phyloP scores from a whole-genome alignment of 2,888 invertebrate species.

The Graphium colonna region DNA sequence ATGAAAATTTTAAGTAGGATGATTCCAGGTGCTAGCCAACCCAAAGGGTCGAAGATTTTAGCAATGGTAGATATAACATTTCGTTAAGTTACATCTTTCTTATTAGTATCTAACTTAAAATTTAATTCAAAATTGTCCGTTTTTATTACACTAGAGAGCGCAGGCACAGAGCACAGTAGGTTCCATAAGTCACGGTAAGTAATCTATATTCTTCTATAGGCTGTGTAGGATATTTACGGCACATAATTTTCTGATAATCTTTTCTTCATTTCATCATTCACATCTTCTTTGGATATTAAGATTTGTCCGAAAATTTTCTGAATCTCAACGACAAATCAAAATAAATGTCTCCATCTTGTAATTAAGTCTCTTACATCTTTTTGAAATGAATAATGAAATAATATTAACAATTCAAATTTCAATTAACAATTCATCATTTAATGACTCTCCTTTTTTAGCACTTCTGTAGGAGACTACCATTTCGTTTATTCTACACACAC shows the following conservation, averaged over 20 bases:
- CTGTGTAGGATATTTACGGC: slow-evolving; percentile 15
- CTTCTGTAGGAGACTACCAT: slow-evolving; percentile 31
- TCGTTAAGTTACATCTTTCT: no score
- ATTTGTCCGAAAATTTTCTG: slow-evolving; percentile 28
- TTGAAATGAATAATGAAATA: no score
- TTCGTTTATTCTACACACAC: no score
- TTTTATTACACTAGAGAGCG: no score
- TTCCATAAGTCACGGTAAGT: no score
- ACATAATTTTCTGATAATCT: slow-evolving; percentile 27
- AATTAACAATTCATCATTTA: slow-evolving; percentile 24
- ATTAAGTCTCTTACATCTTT: no score
- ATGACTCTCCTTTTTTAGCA: slow-evolving; percentile 27
- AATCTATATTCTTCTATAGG: no score
- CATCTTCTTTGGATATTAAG: no score
- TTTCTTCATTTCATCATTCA: slow-evolving; percentile 18
- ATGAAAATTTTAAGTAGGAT: slow-evolving; percentile 19
- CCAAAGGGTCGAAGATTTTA: no score
- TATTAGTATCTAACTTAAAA: no score
- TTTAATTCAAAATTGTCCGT: slow-evolving; percentile 15
- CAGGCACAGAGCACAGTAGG: slow-evolving; percentile 17
- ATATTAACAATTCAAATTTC: no score
- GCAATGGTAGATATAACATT: not conserved
- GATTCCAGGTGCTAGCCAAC: no score
- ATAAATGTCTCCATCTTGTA: slow-evolving; percentile 26
- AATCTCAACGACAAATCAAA: slow-evolving; percentile 28